phyloP scores from a whole-genome alignment of 2,888 invertebrate species.

The Molanna angustata region DNA sequence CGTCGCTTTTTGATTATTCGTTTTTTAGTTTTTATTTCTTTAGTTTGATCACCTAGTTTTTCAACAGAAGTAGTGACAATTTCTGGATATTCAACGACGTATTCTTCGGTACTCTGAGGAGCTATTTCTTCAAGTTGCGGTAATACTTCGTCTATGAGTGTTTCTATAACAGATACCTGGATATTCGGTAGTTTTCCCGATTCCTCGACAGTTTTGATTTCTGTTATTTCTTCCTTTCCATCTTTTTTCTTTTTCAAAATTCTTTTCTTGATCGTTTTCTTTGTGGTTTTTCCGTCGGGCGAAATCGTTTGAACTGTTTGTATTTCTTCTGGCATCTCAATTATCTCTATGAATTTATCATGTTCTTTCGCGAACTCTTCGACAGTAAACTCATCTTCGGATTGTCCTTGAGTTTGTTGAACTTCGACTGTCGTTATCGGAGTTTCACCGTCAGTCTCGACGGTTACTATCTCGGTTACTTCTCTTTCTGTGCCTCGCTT shows the following conservation, averaged over 20 bases:
- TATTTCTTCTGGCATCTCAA: not conserved
- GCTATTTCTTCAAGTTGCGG: slow-evolving; percentile 32
- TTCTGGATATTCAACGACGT: slow-evolving; percentile 34
- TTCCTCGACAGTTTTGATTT: slow-evolving; percentile 34
- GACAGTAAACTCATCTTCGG: slow-evolving; percentile 10
- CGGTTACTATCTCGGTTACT: slow-evolving; percentile 48
- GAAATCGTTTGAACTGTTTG: not conserved
- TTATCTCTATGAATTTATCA: slow-evolving; percentile 36
- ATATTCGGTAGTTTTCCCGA: slow-evolving; percentile 37
- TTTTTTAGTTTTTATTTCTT: slow-evolving; percentile 36
- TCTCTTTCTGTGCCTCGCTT: slow-evolving; percentile 45
- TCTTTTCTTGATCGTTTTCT: slow-evolving; percentile 36
- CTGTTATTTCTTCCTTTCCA: slow-evolving; percentile 37
- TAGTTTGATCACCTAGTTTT: slow-evolving; percentile 36
- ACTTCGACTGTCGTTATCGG: slow-evolving; percentile 37
- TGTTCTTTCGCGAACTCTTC: slow-evolving; percentile 31
- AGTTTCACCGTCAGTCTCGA: slow-evolving; percentile 42
- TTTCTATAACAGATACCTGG: slow-evolving; percentile 35
- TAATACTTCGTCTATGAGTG: slow-evolving; percentile 27
- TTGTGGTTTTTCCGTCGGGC: not conserved
- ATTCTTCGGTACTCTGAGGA: not conserved
- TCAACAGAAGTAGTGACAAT: slow-evolving; percentile 34
- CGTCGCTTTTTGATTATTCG: slow-evolving; percentile 37
- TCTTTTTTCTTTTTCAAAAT: slow-evolving; percentile 38
- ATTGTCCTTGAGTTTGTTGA: slow-evolving; percentile 36